phyloP scores from a whole-genome alignment of 2,888 invertebrate genomes.

The Scrobipalpa atriplicella region DNA sequence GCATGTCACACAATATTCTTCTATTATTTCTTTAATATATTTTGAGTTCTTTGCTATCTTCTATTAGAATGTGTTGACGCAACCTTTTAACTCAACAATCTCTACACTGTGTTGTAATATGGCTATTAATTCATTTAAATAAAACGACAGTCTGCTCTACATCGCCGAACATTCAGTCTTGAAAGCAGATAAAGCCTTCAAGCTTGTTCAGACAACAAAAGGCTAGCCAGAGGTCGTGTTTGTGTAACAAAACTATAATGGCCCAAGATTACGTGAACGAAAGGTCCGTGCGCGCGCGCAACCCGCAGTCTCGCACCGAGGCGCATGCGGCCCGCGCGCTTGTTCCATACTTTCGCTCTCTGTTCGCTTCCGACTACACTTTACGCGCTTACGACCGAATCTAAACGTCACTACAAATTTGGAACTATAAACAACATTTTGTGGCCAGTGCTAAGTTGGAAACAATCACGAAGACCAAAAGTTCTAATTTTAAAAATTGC shows the following conservation, averaged over 20 bases:
- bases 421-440: background rate
- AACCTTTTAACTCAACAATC: no score
- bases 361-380: conserved; percentile 54
- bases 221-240: conserved; percentile 20
- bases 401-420: background rate
- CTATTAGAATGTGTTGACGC: no score
- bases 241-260: conserved; percentile 30
- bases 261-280: conserved; percentile 66
- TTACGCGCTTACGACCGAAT: conserved; percentile 27
- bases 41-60: no score
- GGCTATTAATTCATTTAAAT: background rate
- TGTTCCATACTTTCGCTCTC: conserved; percentile 73
- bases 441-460: background rate
- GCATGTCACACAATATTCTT: no score
- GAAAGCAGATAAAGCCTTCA: background rate
- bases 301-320: conserved; percentile 62
- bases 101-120: background rate
- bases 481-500: background rate
- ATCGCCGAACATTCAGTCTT: background rate
- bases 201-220: background rate
- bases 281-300: conserved; percentile 44
- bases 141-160: background rate
- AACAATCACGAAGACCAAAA: background rate
- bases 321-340: conserved; percentile 49
- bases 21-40: no score